phyloP scores from a whole-genome alignment of 2,113 vertebrate genomes.

The Bombycilla garrulus region DNA sequence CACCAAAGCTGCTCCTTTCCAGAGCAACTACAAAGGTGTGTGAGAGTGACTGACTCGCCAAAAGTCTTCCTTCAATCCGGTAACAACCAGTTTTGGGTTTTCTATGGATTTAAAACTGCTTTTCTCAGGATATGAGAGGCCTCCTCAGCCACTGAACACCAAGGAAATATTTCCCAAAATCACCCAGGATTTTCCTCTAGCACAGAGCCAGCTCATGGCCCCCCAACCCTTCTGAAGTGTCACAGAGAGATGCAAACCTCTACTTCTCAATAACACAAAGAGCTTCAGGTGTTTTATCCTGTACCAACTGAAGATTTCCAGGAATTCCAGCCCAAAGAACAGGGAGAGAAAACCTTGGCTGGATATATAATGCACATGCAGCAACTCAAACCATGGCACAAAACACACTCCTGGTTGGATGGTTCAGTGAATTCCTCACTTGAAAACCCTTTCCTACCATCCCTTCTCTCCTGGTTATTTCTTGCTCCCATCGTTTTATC shows the following conservation, averaged over 20 bases:
- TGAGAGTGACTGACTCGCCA: background rate
- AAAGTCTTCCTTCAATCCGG: background rate
- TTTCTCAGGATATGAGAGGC: background rate
- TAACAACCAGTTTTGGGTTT: background rate
- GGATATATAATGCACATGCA: background rate
- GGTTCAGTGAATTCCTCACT: background rate
- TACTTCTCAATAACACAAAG: background rate
- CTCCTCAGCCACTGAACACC: background rate
- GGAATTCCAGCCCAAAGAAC: background rate
- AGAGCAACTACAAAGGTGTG: background rate
- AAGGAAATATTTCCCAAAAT: background rate
- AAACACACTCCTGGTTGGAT: background rate
- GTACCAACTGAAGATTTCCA: background rate
- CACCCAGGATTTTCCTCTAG: background rate
- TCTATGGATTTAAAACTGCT: background rate
- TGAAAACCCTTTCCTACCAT: background rate
- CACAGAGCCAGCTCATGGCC: too few relatives aligned
- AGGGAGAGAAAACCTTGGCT: background rate
- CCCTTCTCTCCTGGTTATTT: background rate
- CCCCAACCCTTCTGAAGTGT: background rate
- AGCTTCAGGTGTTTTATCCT: background rate
- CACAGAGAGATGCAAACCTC: background rate
- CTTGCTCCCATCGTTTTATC: background rate
- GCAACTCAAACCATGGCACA: background rate
- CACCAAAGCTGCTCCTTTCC: background rate